Base-by-base conservation (phyloP, 2,113 vertebrate species). In the Erythrocercus mccallii region DNA sequence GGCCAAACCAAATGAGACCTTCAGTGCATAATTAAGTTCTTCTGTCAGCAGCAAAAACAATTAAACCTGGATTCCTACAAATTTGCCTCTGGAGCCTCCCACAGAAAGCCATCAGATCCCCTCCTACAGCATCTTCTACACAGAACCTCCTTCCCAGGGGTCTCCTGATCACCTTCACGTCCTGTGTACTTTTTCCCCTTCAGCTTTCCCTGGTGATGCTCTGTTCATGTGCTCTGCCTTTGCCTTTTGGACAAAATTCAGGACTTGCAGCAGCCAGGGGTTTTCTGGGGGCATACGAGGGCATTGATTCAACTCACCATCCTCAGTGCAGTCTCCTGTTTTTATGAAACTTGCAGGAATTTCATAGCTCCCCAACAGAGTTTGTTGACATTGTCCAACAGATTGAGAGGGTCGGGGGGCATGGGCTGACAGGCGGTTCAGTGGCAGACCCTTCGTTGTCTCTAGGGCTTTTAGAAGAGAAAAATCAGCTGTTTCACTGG, bases 231-330 rank as follows among this genome's bases (percentile, higher is more conserved):
- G 13, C 60, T 65, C 40, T 69, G 5, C 15, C 35, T 65, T 50
- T 86, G 37, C 44, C 24, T 86, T 51, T 57, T 4, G 45, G 64
- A n/a, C 24, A 37, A 50, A 83, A 48, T 28, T 61, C 2, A 2
- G 51, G 56, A 47, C 0, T 1, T 3, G 12, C 15, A 68, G 56
- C 53, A 76, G 44, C 57, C 51, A 44, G 65, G n/a, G 56, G 44
- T 10, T 60, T 51, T 20, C 21, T 0, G 0, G 30, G 14, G 44
- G 8, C 8, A n/a, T 33, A 13, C 0, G 1, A 31, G 48, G 57
- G 31, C 33, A 21, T 54, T 33, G 20, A 72, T 45, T 91, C 61
- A 90, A 21, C 22, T 78, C 31, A 8, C 27, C 22, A 27, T 37
- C 68, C 50, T 73, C 62, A 54, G 1, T 1, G 0, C 19, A 71